phyloP scores from a whole-genome alignment of 2,113 vertebrate species.

The Ophiodon elongatus region DNA sequence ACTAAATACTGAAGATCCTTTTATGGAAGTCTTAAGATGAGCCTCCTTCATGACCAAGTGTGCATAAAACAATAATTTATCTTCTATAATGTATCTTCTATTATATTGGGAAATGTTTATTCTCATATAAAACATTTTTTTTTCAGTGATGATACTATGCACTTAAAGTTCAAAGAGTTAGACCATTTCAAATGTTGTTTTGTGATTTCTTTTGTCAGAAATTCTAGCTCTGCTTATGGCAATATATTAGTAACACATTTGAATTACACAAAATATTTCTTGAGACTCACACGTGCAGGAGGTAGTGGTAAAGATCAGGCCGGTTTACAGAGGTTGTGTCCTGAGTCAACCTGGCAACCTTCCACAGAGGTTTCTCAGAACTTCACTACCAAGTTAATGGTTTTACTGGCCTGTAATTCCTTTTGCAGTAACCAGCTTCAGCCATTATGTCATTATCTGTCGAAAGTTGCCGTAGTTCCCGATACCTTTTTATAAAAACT shows the following conservation, averaged over 20 bases:
- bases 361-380: conserved; percentile 5
- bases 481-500: background rate
- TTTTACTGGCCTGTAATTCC: background rate
- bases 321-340: conserved; percentile 3
- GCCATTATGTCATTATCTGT: conserved; percentile 8
- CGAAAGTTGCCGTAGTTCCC: background rate
- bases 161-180: background rate
- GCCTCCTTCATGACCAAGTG: background rate
- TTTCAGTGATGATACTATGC: background rate
- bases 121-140: background rate
- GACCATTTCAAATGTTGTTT: background rate
- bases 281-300: background rate
- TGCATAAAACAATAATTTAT: background rate
- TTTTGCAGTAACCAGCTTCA: background rate
- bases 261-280: background rate
- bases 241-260: background rate
- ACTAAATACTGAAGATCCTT: background rate
- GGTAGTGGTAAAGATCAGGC: conserved; percentile 4
- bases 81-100: background rate
- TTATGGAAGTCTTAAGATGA: background rate
- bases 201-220: background rate
- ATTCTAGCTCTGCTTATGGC: background rate
- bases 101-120: background rate
- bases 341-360: conserved; percentile 7
- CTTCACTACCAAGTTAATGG: conserved; percentile 10